Evolutionary conservation across 2,888 invertebrate genomes (phyloP).

Genomic region (Drosophila algonquin): DNA sequence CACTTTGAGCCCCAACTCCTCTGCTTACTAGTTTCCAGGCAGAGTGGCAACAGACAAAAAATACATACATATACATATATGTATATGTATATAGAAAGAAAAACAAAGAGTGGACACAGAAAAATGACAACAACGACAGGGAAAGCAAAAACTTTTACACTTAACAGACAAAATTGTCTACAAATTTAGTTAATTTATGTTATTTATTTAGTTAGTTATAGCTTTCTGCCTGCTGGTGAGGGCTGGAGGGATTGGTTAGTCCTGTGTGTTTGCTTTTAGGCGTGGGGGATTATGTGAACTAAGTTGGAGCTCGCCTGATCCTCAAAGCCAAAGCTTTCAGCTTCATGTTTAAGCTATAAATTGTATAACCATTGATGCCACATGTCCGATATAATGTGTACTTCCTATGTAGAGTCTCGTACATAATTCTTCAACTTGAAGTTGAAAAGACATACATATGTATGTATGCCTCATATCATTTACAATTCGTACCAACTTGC

Average conservation of each 20-base stretch:
- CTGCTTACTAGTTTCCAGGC: no score
- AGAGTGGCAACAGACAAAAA: slow-evolving; percentile 10
- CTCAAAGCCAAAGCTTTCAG: background rate
- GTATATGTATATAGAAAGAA: slow-evolving; percentile 8
- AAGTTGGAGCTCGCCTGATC: background rate
- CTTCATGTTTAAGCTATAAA: background rate
- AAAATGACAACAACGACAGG: slow-evolving; percentile 30
- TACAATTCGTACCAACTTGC: no score
- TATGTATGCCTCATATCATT: no score
- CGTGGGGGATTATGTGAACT: background rate
- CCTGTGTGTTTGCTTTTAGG: background rate
- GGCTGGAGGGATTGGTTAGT: no score
- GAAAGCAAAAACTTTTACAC: slow-evolving; percentile 69
- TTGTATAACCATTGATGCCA: background rate
- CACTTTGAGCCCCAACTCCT: background rate
- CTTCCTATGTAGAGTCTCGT: no score
- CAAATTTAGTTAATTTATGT: slow-evolving; percentile 77
- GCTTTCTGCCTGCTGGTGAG: slow-evolving; percentile 54
- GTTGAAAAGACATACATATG: no score
- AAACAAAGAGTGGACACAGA: slow-evolving; percentile 22
- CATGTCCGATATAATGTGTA: no score
- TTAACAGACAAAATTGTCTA: slow-evolving; percentile 77
- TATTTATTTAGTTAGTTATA: slow-evolving; percentile 78
- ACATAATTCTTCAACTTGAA: no score
- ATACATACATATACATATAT: slow-evolving; percentile 10